Evolutionary conservation across 2,113 vertebrate species (phyloP).

Genomic region (Siniperca chuatsi): DNA sequence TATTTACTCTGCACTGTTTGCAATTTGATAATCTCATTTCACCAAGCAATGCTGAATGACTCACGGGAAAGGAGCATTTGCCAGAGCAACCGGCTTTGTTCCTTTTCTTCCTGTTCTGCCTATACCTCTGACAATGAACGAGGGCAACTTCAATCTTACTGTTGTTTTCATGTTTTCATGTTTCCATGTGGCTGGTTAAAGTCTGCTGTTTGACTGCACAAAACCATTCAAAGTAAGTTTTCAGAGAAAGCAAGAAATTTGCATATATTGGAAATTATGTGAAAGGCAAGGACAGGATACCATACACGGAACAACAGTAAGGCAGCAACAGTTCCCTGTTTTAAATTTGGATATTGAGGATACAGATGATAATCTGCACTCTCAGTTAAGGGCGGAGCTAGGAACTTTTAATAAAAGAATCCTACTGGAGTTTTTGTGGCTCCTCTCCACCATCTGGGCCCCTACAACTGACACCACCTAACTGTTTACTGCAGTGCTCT

Average conservation of each 20-base stretch:
- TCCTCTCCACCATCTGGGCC: not conserved
- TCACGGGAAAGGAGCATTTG: conserved; percentile 21
- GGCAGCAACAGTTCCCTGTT: not conserved
- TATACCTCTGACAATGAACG: not conserved
- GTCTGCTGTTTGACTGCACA: too few species aligned
- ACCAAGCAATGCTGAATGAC: conserved; percentile 18
- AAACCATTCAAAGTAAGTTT: not conserved
- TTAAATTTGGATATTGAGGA: not conserved
- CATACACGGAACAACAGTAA: not conserved
- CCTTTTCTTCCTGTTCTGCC: not conserved
- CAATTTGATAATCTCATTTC: conserved; percentile 52
- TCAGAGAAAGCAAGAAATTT: not conserved
- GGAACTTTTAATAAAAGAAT: not conserved
- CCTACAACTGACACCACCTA: not conserved
- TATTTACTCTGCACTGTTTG: conserved; percentile 68
- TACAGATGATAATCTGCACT: not conserved
- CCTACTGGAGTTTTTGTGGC: not conserved
- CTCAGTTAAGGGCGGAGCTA: not conserved
- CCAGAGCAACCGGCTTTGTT: not conserved
- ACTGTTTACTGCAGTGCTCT: not conserved
- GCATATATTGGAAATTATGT: not conserved
- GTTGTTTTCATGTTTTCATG: not conserved
- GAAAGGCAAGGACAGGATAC: not conserved
- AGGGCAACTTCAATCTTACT: not conserved
- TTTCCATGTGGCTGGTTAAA: not conserved